These are phyloP conservation scores for Yasuhikotakia modesta DNA, from an alignment of 2,797 vertebrate species.

Conservation along the genomic window DNA sequence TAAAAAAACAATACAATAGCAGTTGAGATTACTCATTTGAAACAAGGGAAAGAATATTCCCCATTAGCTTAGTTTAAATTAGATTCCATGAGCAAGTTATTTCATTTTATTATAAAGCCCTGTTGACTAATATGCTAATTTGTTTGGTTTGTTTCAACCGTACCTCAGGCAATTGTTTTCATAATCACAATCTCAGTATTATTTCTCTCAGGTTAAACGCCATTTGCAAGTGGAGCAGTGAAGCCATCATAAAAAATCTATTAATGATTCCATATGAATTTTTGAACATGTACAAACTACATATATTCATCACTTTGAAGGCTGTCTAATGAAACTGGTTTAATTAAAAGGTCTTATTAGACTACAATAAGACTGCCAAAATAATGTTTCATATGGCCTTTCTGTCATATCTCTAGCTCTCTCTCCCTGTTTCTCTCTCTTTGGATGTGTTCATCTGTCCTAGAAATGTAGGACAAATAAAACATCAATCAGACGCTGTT, in stretches of 20 bases:
- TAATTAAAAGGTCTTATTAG: conserved; percentile 73
- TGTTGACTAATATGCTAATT: conserved; percentile 62
- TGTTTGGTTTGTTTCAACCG: conserved; percentile 69
- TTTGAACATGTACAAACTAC: conserved; percentile 66
- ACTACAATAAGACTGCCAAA: conserved; percentile 61
- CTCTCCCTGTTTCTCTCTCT: conserved; percentile 6
- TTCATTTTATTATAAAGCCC: conserved; percentile 65
- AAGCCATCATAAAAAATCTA: conserved; percentile 68
- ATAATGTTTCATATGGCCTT: conserved; percentile 43
- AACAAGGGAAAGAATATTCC: background rate
- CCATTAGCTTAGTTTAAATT: conserved; percentile 8
- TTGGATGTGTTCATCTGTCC: conserved; percentile 32
- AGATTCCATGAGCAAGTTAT: conserved; percentile 12
- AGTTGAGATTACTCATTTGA: background rate
- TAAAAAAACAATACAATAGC: background rate
- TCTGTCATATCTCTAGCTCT: conserved; percentile 45
- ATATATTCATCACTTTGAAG: conserved; percentile 71
- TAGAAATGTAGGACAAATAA: conserved; percentile 73
- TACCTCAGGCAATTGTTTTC: conserved; percentile 68
- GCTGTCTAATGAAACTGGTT: conserved; percentile 71
- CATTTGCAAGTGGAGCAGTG: conserved; percentile 71
- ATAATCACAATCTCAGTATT: conserved; percentile 73
- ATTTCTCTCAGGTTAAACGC: conserved; percentile 52
- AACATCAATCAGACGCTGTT: conserved; percentile 69
- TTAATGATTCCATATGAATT: conserved; percentile 76